These are phyloP conservation scores for Schizotus pectinicornis DNA, from an alignment of 2,888 invertebrate genomes.

Conservation along the genomic window DNA sequence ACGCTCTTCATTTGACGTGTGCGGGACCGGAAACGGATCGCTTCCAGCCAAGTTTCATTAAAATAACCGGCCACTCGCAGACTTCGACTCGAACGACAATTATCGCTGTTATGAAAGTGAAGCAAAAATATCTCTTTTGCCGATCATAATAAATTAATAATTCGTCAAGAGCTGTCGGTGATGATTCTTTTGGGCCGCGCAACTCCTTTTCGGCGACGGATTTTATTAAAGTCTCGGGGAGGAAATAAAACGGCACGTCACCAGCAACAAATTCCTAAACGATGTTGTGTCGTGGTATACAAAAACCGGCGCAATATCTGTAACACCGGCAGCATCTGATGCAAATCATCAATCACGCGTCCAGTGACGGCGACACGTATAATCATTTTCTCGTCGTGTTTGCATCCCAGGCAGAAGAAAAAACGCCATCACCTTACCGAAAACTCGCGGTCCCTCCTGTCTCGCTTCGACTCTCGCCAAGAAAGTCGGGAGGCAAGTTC, in stretches of 20 bases:
- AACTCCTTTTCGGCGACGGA: conserved; percentile 5
- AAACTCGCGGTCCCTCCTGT: background rate
- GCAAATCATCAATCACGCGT: conserved; percentile 25
- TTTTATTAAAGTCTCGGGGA: conserved; percentile 14
- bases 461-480: no score
- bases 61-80: no score
- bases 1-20: no score
- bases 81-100: no score
- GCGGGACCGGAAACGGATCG: no score
- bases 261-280: conserved; percentile 21
- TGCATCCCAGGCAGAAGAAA: conserved; percentile 12
- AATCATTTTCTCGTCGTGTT: conserved; percentile 24
- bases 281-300: conserved; percentile 17
- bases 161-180: background rate
- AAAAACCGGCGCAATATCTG: conserved; percentile 19
- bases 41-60: no score
- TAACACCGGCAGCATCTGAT: conserved; percentile 17
- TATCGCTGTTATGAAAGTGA: background rate
- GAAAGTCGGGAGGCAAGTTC: background rate
- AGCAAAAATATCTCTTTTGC: no score
- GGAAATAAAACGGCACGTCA: conserved; percentile 18
- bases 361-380: conserved; percentile 12
- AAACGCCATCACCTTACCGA: background rate
- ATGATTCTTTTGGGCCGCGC: no score
- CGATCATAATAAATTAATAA: no score